These are phyloP conservation scores for Mechanitis mazaeus DNA, from an alignment of 2,888 invertebrate genomes.

Conservation along the genomic window DNA sequence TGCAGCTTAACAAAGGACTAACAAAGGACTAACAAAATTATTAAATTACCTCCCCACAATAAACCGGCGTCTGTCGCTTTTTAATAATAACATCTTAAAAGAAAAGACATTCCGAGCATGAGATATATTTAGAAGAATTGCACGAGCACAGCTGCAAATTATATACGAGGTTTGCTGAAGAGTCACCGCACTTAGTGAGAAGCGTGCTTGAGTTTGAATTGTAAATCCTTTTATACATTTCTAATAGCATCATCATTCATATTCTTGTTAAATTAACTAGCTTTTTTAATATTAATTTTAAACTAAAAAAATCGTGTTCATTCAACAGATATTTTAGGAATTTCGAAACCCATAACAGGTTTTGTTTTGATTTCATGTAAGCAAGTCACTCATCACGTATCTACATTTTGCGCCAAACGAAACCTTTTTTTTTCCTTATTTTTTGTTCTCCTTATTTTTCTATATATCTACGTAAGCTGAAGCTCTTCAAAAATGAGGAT, in stretches of 20 bases:
- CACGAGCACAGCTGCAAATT: constrained; percentile 44
- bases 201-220: constrained; percentile 55
- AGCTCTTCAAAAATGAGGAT: too few relatives aligned
- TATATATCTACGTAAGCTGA: too few relatives aligned
- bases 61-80: constrained; percentile 32
- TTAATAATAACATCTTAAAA: constrained; percentile 12
- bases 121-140: constrained; percentile 40
- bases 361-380: too few relatives aligned
- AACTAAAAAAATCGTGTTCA: too few relatives aligned
- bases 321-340: too few relatives aligned
- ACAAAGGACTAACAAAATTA: constrained; percentile 34
- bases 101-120: constrained; percentile 12
- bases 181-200: constrained; percentile 44
- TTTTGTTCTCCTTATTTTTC: too few relatives aligned
- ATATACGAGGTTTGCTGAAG: constrained; percentile 45
- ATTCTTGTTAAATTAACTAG: background rate
- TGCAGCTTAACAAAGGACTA: constrained; percentile 27
- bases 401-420: too few relatives aligned
- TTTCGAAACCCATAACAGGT: too few relatives aligned
- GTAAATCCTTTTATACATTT: constrained; percentile 40
- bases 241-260: too few relatives aligned
- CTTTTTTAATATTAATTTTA: too few relatives aligned
- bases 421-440: too few relatives aligned
- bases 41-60: constrained; percentile 42
- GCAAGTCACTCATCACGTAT: too few relatives aligned